Evolutionary conservation across 2,113 vertebrate genomes (phyloP).

Genomic region (Noturus placidus): DNA sequence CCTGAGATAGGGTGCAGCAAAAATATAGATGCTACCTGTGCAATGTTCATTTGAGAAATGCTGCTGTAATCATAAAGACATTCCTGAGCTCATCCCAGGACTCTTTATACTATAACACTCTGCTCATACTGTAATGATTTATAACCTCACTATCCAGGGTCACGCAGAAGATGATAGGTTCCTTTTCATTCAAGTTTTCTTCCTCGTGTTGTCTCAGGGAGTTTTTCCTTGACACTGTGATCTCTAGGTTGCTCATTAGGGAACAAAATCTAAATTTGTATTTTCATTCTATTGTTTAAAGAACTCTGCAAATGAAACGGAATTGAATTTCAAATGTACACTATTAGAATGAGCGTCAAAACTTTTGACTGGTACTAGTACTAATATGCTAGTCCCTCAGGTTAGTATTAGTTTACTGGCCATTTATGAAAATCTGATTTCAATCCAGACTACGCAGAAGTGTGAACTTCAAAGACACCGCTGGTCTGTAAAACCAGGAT

Average conservation of each 20-base stretch:
- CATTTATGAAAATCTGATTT: background rate
- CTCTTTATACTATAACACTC: background rate
- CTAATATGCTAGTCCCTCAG: background rate
- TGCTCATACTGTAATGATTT: background rate
- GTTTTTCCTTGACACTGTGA: background rate
- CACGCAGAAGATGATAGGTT: background rate
- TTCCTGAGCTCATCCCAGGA: background rate
- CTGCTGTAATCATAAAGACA: background rate
- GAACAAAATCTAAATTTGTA: background rate
- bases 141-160: background rate
- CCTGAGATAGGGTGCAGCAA: background rate
- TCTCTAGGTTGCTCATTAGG: background rate
- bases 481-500: slow-evolving; percentile 66
- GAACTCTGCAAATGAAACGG: background rate
- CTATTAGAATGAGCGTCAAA: background rate
- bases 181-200: background rate
- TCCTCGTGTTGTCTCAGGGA: background rate
- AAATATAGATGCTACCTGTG: background rate
- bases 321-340: background rate
- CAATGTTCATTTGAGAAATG: background rate
- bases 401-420: background rate
- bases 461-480: slow-evolving; percentile 68
- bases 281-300: background rate
- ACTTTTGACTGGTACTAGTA: background rate
- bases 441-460: slow-evolving; percentile 55